Conservation (phyloP, 1,140 invertebrate genomes). For the Brachionus angularis region DNA sequence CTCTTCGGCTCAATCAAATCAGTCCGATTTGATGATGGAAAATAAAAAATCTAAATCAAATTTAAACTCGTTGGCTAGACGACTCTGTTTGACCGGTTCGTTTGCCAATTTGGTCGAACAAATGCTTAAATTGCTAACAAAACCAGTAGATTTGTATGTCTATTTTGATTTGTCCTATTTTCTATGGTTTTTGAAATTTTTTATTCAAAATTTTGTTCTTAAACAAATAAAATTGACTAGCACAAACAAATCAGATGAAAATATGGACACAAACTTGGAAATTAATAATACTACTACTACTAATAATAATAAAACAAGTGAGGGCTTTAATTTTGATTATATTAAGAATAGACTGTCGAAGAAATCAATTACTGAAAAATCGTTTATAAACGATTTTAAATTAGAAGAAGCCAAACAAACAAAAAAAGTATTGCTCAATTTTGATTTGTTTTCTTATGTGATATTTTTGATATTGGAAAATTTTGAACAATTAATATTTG, state of each 20-base stretch:
- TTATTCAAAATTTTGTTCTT: slow-evolving; percentile 19
- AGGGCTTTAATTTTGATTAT: too few relatives aligned
- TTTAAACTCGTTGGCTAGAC: not conserved
- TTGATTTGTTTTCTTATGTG: slow-evolving; percentile 18
- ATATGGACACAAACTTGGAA: too few relatives aligned
- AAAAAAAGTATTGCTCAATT: not conserved
- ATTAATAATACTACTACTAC: too few relatives aligned
- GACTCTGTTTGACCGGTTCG: not conserved
- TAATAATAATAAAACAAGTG: too few relatives aligned
- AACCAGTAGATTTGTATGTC: slow-evolving; percentile 15
- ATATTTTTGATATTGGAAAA: slow-evolving; percentile 23
- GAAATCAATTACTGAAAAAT: not conserved
- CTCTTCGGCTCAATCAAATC: not conserved
- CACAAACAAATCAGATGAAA: too few relatives aligned
- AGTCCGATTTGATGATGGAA: not conserved
- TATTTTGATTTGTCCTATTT: slow-evolving; percentile 41
- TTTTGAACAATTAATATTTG: slow-evolving; percentile 44
- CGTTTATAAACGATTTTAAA: not conserved
- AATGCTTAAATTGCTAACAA: not conserved
- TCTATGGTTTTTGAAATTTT: slow-evolving; percentile 35
- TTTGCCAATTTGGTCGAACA: slow-evolving; percentile 8
- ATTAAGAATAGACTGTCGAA: not conserved
- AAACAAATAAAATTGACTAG: not conserved
- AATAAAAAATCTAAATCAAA: not conserved
- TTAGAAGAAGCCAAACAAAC: not conserved